phyloP scores from a whole-genome alignment of 2,797 vertebrate species.

The Premnoplex brunnescens region DNA sequence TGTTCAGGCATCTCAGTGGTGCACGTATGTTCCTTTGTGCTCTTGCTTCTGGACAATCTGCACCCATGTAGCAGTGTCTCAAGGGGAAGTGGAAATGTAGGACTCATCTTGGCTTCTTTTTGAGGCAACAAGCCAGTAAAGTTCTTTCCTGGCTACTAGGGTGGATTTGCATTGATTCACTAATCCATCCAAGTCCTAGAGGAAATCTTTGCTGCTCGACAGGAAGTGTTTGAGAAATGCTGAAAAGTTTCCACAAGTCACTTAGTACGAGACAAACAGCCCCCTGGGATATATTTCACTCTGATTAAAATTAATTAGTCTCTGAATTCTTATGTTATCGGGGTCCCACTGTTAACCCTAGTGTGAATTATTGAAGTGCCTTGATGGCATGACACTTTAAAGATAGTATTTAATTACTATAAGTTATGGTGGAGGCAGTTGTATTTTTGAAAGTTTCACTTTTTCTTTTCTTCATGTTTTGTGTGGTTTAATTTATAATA shows the following conservation, averaged over 20 bases:
- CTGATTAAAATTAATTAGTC: not conserved
- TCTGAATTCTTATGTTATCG: not conserved
- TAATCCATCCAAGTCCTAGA: not conserved
- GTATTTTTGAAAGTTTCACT: not conserved
- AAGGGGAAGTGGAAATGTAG: not conserved
- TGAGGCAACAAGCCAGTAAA: not conserved
- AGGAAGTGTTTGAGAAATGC: not conserved
- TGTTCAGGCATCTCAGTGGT: not conserved
- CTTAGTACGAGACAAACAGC: not conserved
- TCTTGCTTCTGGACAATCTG: not conserved
- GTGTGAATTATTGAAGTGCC: not conserved
- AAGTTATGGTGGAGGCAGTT: not conserved
- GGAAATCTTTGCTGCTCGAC: not conserved
- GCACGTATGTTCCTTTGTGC: not conserved
- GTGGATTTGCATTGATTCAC: not conserved
- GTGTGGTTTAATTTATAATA: not conserved
- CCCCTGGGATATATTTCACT: fast-evolving
- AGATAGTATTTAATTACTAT: not conserved
- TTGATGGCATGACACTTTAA: not conserved
- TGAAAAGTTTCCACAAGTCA: not conserved
- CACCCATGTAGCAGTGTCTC: not conserved
- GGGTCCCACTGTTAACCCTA: not conserved
- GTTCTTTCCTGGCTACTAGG: not conserved
- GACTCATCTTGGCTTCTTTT: not conserved
- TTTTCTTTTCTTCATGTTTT: not conserved